Conservation (phyloP, 2,888 invertebrate species). For the Meteorus colon region DNA sequence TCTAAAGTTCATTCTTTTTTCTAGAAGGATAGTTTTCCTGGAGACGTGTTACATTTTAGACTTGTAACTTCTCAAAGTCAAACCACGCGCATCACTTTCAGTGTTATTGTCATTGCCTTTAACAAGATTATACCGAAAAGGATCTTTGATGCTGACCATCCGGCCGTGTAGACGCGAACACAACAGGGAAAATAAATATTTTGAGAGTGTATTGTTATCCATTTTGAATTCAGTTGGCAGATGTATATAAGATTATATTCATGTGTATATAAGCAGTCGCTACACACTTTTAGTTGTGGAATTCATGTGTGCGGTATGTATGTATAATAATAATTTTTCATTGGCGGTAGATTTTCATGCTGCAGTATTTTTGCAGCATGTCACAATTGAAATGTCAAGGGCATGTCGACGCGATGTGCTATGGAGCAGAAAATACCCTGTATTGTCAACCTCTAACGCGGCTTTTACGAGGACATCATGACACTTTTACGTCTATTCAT, state of each 20-base stretch:
- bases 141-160: constrained; percentile 60
- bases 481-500: constrained; percentile 50
- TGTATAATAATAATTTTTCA: constrained; percentile 39
- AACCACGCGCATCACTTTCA: constrained; percentile 53
- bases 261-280: not conserved
- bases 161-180: constrained; percentile 52
- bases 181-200: constrained; percentile 68
- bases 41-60: constrained; percentile 31
- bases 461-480: constrained; percentile 64
- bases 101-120: constrained; percentile 57
- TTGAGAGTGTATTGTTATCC: constrained; percentile 65
- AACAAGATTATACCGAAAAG: constrained; percentile 61
- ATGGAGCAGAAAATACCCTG: constrained; percentile 52
- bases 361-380: constrained; percentile 18
- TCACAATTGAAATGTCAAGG: constrained; percentile 39
- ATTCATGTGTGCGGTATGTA: constrained; percentile 23
- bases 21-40: constrained; percentile 24
- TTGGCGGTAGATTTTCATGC: constrained; percentile 30
- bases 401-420: constrained; percentile 58
- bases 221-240: constrained; percentile 38
- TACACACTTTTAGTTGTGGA: constrained; percentile 17
- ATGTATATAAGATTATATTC: constrained; percentile 26
- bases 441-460: constrained; percentile 58
- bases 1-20: constrained; percentile 49
- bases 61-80: constrained; percentile 64